Percentiles rank a stretch among this genome's conserved stretches.
phyloP scores from a whole-genome alignment of 2,797 vertebrate genomes.

The Lerista edwardsae region DNA sequence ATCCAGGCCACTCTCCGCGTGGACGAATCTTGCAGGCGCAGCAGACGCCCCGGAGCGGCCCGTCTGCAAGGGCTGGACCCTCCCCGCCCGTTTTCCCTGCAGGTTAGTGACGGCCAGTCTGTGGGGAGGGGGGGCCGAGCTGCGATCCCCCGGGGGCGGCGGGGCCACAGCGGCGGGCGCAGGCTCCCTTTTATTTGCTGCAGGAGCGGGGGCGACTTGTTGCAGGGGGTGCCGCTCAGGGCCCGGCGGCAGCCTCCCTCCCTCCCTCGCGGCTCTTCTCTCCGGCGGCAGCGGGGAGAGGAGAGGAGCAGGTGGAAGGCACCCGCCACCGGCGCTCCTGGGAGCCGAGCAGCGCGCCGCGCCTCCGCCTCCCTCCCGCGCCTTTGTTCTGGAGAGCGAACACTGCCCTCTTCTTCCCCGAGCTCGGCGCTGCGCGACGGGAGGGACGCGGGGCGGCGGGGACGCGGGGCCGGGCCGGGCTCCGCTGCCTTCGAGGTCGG shows the following conservation, averaged over 20 bases:
- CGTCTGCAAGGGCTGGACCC: not conserved
- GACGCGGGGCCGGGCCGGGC: too few species aligned
- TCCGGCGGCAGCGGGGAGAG: constrained; percentile 29
- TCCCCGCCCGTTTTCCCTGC: not conserved
- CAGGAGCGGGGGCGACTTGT: not conserved
- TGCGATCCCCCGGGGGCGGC: too few species aligned
- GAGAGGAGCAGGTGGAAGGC: constrained; percentile 13
- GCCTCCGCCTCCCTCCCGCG: constrained; percentile 4
- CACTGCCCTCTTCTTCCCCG: constrained; percentile 73
- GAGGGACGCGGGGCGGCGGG: not conserved
- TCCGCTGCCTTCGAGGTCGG: too few species aligned
- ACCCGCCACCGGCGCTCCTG: constrained; percentile 3
- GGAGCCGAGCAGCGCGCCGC: constrained; percentile 21
- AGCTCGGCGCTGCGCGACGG: constrained; percentile 32
- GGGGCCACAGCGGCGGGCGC: too few species aligned
- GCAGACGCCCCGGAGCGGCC: too few species aligned
- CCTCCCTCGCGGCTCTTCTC: not conserved
- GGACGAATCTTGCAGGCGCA: too few species aligned
- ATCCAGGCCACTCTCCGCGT: not conserved
- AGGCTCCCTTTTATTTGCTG: not conserved
- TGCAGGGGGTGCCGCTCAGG: not conserved
- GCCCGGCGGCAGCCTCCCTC: too few species aligned
- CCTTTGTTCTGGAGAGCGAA: constrained; percentile 72
- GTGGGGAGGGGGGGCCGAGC: too few species aligned
- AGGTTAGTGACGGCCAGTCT: not conserved